phyloP scores from a whole-genome alignment of 2,888 invertebrate species.

The Ypsolopha sequella region DNA sequence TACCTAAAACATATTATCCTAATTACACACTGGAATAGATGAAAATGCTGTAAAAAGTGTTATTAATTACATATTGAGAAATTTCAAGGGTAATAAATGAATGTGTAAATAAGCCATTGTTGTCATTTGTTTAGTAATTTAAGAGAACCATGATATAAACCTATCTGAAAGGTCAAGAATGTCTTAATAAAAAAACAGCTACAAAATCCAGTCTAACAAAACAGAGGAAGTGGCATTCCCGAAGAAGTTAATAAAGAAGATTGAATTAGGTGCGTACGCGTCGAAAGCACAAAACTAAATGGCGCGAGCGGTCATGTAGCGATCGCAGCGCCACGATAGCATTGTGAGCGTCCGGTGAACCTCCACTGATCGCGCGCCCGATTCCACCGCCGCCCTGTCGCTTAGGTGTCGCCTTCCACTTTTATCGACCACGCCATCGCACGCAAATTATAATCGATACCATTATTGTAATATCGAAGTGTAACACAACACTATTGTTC shows the following conservation, averaged over 20 bases:
- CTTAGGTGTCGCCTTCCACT: conserved; percentile 60
- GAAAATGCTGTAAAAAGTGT: no score
- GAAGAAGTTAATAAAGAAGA: conserved; percentile 33
- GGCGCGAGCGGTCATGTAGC: conserved; percentile 58
- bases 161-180: neutral
- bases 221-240: neutral
- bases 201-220: neutral
- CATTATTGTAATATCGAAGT: conserved; percentile 64
- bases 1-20: no score
- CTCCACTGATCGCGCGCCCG: conserved; percentile 58
- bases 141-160: neutral
- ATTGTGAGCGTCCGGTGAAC: conserved; percentile 53
- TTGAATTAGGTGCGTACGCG: conserved; percentile 34
- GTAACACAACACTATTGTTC: conserved; percentile 54
- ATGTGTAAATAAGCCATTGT: conserved; percentile 6
- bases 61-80: no score
- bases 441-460: conserved; percentile 72
- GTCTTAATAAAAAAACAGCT: neutral
- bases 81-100: no score
- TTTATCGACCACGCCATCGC: conserved; percentile 60
- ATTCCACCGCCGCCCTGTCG: conserved; percentile 56
- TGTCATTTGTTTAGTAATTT: conserved; percentile 10
- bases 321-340: conserved; percentile 63
- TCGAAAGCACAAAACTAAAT: conserved; percentile 56
- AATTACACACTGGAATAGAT: no score